Evolutionary conservation across 2,797 vertebrate species (phyloP).

Genomic region (Rhinella marina): DNA sequence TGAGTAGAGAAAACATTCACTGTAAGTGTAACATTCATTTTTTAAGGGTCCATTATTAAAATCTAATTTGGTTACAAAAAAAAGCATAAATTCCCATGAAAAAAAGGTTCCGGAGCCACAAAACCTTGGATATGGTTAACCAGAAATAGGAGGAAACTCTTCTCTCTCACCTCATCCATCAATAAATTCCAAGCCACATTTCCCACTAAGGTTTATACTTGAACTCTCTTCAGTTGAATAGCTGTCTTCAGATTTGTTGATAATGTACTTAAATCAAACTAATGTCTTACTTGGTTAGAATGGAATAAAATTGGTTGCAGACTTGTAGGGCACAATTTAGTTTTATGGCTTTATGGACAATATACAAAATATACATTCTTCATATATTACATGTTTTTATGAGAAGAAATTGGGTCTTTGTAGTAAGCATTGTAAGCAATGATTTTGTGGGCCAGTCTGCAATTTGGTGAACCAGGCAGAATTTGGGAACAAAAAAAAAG

Average conservation of each 20-base stretch:
- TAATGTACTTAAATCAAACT: background rate
- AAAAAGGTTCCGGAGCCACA: conserved; percentile 35
- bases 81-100: conserved; percentile 40
- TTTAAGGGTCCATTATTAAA: conserved; percentile 50
- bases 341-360: background rate
- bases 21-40: conserved; percentile 45
- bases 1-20: conserved; percentile 42
- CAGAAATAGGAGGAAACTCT: conserved; percentile 52
- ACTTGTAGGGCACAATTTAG: background rate
- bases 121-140: conserved; percentile 54
- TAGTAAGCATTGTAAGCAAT: background rate
- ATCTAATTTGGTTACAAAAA: conserved; percentile 48
- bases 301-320: background rate
- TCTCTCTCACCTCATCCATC: conserved; percentile 52
- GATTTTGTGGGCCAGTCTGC: background rate
- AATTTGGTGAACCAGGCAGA: background rate
- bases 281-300: conserved; percentile 12
- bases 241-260: conserved; percentile 2
- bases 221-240: conserved; percentile 17
- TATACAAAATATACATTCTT: background rate
- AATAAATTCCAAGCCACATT: conserved; percentile 37
- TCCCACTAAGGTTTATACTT: conserved; percentile 32
- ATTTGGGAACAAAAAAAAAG: background rate
- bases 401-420: background rate
- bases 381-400: background rate